Conservation (phyloP, 2,113 vertebrate genomes). For the Uria lomvia region DNA sequence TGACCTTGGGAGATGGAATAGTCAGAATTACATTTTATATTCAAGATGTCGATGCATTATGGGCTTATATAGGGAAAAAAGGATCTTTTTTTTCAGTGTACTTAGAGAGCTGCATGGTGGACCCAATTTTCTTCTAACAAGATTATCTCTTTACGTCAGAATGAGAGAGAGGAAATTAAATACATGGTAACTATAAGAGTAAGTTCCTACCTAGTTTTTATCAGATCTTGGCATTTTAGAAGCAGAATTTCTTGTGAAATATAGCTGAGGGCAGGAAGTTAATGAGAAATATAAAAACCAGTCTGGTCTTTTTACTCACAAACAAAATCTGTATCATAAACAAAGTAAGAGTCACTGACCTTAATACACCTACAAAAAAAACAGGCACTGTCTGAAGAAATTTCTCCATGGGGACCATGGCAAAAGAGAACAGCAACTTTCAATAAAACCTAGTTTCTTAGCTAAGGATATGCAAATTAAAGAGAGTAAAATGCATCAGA, state of each 20-base stretch:
- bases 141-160: background rate
- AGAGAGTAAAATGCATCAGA: background rate
- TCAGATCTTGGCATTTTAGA: background rate
- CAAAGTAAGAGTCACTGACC: background rate
- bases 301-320: background rate
- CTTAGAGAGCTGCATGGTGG: background rate
- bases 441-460: background rate
- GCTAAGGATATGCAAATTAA: background rate
- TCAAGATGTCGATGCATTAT: background rate
- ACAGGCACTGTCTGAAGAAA: background rate
- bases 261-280: background rate
- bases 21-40: background rate
- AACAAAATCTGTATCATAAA: background rate
- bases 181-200: background rate
- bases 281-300: background rate
- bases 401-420: background rate
- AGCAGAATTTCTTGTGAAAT: background rate
- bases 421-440: background rate
- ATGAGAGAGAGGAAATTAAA: constrained; percentile 1
- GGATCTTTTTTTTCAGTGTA: background rate
- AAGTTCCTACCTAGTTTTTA: background rate
- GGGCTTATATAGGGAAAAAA: background rate
- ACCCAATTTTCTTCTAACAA: background rate
- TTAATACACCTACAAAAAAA: background rate
- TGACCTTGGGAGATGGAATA: background rate